Percentiles rank a stretch among this genome's conserved stretches.
Conservation (phyloP, 2,888 invertebrate genomes). For the Dolichomitus sp. region DNA sequence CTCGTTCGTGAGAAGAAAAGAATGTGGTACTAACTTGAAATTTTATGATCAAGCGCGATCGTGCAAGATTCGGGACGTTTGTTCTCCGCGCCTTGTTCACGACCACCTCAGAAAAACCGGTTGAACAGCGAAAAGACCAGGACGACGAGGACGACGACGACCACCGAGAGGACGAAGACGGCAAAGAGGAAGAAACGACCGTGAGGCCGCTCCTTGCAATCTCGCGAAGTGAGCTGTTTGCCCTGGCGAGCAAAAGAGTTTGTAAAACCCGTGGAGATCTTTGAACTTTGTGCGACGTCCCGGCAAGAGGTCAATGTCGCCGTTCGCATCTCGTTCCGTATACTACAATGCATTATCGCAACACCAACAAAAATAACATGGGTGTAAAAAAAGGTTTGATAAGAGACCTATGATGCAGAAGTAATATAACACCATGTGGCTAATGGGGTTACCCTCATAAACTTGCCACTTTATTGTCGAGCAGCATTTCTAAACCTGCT, state of each 20-base stretch:
- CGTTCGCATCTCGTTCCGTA: slow-evolving; percentile 56
- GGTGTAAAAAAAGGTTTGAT: neutral
- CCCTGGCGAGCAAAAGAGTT: slow-evolving; percentile 52
- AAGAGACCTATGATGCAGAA: too few species aligned
- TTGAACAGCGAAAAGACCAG: slow-evolving; percentile 56
- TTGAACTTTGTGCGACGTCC: slow-evolving; percentile 73
- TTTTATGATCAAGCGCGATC: slow-evolving; percentile 68
- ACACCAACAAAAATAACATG: neutral
- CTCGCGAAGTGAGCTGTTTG: slow-evolving; percentile 35
- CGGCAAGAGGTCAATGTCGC: slow-evolving; percentile 75
- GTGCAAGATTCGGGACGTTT: slow-evolving; percentile 62
- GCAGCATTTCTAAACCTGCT: too few species aligned
- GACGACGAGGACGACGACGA: slow-evolving; percentile 21
- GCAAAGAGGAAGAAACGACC: slow-evolving; percentile 29
- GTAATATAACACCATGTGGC: too few species aligned
- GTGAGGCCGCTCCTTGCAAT: slow-evolving; percentile 40
- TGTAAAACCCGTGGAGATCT: slow-evolving; percentile 65
- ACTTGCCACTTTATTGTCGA: too few species aligned
- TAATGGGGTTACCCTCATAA: too few species aligned
- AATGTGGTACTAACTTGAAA: slow-evolving; percentile 58
- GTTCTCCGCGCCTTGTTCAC: slow-evolving; percentile 49
- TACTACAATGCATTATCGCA: neutral
- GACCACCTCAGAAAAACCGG: slow-evolving; percentile 60
- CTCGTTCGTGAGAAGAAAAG: slow-evolving; percentile 52
- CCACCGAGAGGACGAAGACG: slow-evolving; percentile 15